These are phyloP conservation scores for Chalcosyrphus nemorum DNA, from an alignment of 2,888 invertebrate species.

Conservation along the genomic window DNA sequence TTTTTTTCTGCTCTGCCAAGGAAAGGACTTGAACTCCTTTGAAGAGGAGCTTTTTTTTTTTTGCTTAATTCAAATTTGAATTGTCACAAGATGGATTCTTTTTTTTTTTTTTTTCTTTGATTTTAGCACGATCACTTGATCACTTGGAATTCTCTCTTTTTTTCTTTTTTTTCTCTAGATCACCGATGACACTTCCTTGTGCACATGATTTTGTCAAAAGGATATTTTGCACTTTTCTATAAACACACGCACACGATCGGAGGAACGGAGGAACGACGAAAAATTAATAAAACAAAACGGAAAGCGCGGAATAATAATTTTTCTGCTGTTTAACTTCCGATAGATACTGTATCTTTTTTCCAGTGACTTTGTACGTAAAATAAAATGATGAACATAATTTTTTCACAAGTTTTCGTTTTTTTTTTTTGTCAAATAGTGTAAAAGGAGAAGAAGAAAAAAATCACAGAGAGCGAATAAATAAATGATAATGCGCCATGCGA, in stretches of 20 bases:
- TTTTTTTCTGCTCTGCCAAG: slow-evolving; percentile 73
- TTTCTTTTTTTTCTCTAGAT: slow-evolving; percentile 18
- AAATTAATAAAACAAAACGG: slow-evolving; percentile 1
- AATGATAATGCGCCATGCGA: slow-evolving; percentile 80
- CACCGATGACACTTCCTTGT: slow-evolving; percentile 62
- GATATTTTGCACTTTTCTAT: slow-evolving; percentile 45
- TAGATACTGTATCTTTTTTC: slow-evolving; percentile 58
- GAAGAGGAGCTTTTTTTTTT: slow-evolving; percentile 31
- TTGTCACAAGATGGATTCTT: too few relatives aligned
- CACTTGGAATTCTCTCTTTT: slow-evolving; percentile 13
- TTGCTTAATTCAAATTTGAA: too few relatives aligned
- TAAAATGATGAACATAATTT: slow-evolving; percentile 47
- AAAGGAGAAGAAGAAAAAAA: slow-evolving; percentile 69
- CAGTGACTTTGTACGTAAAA: slow-evolving; percentile 45
- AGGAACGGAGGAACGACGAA: too few relatives aligned
- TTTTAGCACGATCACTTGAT: slow-evolving; percentile 47
- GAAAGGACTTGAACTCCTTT: slow-evolving; percentile 56
- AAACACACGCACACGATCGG: slow-evolving; percentile 57
- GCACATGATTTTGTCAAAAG: slow-evolving; percentile 62
- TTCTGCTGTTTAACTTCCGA: slow-evolving; percentile 22
- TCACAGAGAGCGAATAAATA: slow-evolving; percentile 73
- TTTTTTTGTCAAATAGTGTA: too few relatives aligned
- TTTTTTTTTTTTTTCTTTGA: slow-evolving; percentile 36
- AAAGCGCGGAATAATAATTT: slow-evolving; percentile 14
- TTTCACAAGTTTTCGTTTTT: slow-evolving; percentile 42